Percentiles rank a stretch among this genome's conserved stretches.
These are phyloP conservation scores for Atta cephalotes DNA, from an alignment of 1,140 invertebrate genomes.

Conservation along the genomic window DNA sequence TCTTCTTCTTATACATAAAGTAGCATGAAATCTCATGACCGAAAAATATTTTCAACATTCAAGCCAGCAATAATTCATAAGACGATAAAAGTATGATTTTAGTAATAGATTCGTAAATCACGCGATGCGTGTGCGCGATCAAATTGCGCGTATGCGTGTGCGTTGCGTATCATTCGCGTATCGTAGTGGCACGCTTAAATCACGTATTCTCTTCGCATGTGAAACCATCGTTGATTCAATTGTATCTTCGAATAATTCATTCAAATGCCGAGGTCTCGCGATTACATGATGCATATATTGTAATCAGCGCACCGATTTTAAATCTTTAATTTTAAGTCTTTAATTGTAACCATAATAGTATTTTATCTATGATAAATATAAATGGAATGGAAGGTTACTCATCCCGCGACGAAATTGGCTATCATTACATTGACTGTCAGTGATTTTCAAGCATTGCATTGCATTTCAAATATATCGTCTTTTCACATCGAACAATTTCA, in stretches of 20 bases:
- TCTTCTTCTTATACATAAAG: neutral
- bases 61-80: neutral
- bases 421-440: constrained; percentile 9
- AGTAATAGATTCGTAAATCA: constrained; percentile 36
- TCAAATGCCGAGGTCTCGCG: constrained; percentile 55
- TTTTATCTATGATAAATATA: constrained; percentile 33
- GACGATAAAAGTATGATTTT: neutral
- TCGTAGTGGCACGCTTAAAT: neutral
- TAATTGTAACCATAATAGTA: constrained; percentile 62
- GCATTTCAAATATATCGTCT: neutral
- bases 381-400: constrained; percentile 58
- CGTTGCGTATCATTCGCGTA: neutral
- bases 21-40: neutral
- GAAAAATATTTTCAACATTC: constrained; percentile 1
- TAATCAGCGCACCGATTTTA: constrained; percentile 53
- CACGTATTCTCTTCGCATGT: constrained; percentile 40
- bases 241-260: constrained; percentile 55
- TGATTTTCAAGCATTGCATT: constrained; percentile 42
- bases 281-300: constrained; percentile 15
- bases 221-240: constrained; percentile 54
- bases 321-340: constrained; percentile 66
- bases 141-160: constrained; percentile 31
- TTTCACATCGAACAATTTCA: neutral
- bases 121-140: neutral
- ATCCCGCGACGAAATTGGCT: constrained; percentile 28